Conservation (phyloP, 2,113 vertebrate genomes). For the Morphnarchus princeps region DNA sequence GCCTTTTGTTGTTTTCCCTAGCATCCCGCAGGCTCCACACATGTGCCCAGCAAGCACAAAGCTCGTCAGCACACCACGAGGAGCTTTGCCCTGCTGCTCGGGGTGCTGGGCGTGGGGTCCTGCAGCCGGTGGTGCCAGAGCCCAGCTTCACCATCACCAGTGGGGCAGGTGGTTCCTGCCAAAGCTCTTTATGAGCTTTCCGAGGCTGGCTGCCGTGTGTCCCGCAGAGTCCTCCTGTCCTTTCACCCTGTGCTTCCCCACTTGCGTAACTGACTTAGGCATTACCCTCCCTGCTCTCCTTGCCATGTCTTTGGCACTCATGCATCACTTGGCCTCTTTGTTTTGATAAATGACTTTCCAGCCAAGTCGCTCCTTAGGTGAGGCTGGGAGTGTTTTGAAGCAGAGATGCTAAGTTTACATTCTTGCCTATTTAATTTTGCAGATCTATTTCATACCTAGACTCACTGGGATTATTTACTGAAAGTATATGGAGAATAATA, state of each 20-base stretch:
- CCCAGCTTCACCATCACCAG: neutral
- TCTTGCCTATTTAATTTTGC: neutral
- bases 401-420: neutral
- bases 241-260: conserved; percentile 20
- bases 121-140: rapidly evolving
- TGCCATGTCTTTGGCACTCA: neutral
- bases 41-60: rapidly evolving
- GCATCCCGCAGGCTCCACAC: rapidly evolving
- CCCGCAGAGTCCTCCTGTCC: neutral
- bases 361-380: neutral
- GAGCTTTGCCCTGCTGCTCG: neutral
- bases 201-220: neutral
- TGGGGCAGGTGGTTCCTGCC: neutral
- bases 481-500: neutral
- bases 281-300: neutral
- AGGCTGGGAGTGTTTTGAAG: neutral
- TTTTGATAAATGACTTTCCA: neutral
- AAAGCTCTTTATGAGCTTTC: conserved; percentile 59
- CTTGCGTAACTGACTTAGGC: conserved; percentile 39
- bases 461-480: neutral
- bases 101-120: neutral
- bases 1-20: neutral
- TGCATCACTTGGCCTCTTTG: neutral
- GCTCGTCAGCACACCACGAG: rapidly evolving
- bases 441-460: neutral